Evolutionary conservation across 2,113 vertebrate species (phyloP).

Genomic region (Crotalus viridis): DNA sequence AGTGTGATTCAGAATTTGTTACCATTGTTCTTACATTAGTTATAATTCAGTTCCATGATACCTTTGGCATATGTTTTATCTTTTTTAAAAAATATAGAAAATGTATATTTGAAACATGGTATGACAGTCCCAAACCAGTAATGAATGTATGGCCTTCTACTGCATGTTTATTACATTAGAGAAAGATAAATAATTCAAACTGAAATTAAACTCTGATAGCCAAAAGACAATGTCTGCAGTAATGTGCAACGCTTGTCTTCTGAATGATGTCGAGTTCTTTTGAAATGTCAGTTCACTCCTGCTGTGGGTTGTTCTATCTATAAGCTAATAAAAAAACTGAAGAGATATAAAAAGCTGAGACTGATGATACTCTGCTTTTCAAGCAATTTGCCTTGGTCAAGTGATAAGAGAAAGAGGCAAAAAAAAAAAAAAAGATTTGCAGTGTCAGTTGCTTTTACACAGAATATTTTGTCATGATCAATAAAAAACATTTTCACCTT

Average conservation of each 20-base stretch:
- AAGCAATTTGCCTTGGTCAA: conserved; percentile 1
- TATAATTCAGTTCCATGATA: not conserved
- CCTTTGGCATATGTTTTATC: conserved; percentile 20
- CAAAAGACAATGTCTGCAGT: conserved; percentile 49
- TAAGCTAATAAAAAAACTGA: conserved; percentile 47
- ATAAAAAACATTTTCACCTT: not conserved
- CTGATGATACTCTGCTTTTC: conserved; percentile 5
- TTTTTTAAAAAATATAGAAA: conserved; percentile 21
- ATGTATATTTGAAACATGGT: conserved; percentile 18
- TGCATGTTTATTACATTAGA: conserved; percentile 17
- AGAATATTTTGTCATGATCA: not conserved
- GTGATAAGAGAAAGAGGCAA: not conserved
- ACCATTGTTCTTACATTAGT: not conserved
- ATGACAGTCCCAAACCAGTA: not conserved
- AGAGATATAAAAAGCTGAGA: conserved; percentile 20
- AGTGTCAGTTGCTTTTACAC: not conserved
- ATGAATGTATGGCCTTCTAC: conserved; percentile 50
- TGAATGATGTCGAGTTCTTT: conserved; percentile 61
- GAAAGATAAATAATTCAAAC: conserved; percentile 40
- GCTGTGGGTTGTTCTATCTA: conserved; percentile 42
- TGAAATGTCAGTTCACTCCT: conserved; percentile 65
- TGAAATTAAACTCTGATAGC: conserved; percentile 18
- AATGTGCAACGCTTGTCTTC: conserved; percentile 24
- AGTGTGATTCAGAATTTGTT: not conserved
- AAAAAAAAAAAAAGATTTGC: not conserved